phyloP scores from a whole-genome alignment of 1,140 invertebrate genomes.

The Panagrolaimus sp. region DNA sequence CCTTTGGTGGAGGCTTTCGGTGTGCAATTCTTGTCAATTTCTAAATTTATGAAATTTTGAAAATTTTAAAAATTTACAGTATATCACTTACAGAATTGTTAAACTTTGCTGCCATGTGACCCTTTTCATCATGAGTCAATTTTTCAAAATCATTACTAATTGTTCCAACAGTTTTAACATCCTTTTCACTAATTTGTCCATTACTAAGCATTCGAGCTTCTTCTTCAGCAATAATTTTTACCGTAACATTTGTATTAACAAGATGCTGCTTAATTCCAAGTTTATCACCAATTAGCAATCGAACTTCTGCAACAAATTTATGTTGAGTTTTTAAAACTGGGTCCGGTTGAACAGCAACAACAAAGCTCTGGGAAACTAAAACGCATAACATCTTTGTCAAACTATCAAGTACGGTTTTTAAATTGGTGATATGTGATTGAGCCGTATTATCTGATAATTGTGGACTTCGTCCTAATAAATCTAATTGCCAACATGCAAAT shows the following conservation, averaged over 20 bases:
- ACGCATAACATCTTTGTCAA: slow-evolving; percentile 56
- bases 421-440: slow-evolving; percentile 47
- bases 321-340: slow-evolving; percentile 58
- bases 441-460: slow-evolving; percentile 48
- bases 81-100: slow-evolving; percentile 49
- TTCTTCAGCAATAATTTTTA: slow-evolving; percentile 58
- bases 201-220: slow-evolving; percentile 45
- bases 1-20: slow-evolving; percentile 56
- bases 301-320: slow-evolving; percentile 51
- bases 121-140: slow-evolving; percentile 54
- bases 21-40: slow-evolving; percentile 57
- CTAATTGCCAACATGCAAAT: slow-evolving; percentile 54
- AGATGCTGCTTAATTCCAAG: slow-evolving; percentile 58
- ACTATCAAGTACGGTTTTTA: slow-evolving; percentile 46
- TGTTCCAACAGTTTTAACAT: slow-evolving; percentile 53
- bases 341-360: slow-evolving; percentile 55
- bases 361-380: slow-evolving; percentile 55
- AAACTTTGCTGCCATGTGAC: slow-evolving; percentile 56
- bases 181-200: slow-evolving; percentile 47
- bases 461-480: slow-evolving; percentile 46
- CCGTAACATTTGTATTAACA: slow-evolving; percentile 55
- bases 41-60: slow-evolving; percentile 22
- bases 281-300: slow-evolving; percentile 54
- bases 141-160: slow-evolving; percentile 58
- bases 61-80: not conserved